Percentiles rank a stretch among this genome's conserved stretches.
These are phyloP conservation scores for Antrozous pallidus DNA, from an alignment of 2,797 vertebrate species.

Conservation along the genomic window DNA sequence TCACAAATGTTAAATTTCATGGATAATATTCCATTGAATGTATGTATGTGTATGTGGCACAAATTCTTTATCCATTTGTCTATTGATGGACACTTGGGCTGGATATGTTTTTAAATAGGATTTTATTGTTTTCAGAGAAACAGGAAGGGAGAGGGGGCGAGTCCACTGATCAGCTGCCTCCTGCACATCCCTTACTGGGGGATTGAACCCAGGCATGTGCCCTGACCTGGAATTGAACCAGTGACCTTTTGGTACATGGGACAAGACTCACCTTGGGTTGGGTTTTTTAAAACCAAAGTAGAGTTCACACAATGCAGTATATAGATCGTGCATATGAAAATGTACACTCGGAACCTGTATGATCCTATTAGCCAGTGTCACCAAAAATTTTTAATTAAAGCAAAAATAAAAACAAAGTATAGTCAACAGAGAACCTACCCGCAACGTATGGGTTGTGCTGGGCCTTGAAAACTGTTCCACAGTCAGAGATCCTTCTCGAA, in stretches of 20 bases:
- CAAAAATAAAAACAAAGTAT: neutral
- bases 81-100: neutral
- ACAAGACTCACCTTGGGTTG: neutral
- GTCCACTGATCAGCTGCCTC: neutral
- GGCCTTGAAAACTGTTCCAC: conserved; percentile 83
- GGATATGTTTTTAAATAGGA: neutral
- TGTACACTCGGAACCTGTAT: neutral
- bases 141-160: neutral
- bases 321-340: neutral
- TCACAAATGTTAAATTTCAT: neutral
- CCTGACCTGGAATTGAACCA: neutral
- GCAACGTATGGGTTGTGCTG: conserved; percentile 85
- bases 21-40: neutral
- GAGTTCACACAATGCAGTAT: neutral
- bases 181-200: neutral
- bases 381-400: neutral
- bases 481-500: conserved; percentile 80
- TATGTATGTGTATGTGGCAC: neutral
- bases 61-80: neutral
- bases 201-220: neutral
- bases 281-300: neutral
- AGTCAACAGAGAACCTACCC: conserved; percentile 74
- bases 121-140: neutral
- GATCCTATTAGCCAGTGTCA: neutral
- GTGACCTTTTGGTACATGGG: neutral